Conservation (phyloP, 2,797 vertebrate species). For the Bovichtus variegatus region DNA sequence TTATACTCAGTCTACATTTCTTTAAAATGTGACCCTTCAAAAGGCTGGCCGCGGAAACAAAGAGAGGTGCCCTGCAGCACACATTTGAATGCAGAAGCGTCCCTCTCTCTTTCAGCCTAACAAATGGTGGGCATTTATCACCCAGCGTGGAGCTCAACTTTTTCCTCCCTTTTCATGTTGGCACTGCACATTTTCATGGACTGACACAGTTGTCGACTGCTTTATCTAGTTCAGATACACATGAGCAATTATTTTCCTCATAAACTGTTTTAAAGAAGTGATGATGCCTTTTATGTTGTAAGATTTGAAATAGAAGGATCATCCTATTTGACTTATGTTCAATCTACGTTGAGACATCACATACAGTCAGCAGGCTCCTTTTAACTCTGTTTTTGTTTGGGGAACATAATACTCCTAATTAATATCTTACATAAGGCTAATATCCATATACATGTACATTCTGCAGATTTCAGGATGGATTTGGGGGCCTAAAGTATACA, state of each 20-base stretch:
- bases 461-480: neutral
- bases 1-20: conserved; percentile 18
- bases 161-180: conserved; percentile 60
- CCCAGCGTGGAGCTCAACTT: conserved; percentile 74
- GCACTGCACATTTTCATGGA: conserved; percentile 54
- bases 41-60: conserved; percentile 67
- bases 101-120: conserved; percentile 69
- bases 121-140: conserved; percentile 82
- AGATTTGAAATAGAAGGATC: neutral
- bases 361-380: conserved; percentile 4
- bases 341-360: neutral
- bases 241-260: neutral
- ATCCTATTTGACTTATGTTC: conserved; percentile 24
- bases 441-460: neutral
- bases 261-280: conserved; percentile 16
- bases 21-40: conserved; percentile 59
- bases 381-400: neutral
- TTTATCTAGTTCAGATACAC: conserved; percentile 47
- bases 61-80: conserved; percentile 72
- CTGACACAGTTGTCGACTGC: conserved; percentile 34
- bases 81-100: conserved; percentile 77
- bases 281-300: conserved; percentile 9
- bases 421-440: neutral
- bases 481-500: neutral
- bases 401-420: neutral